phyloP scores from a whole-genome alignment of 2,888 invertebrate genomes.

The Aspidiotus rigidus region DNA sequence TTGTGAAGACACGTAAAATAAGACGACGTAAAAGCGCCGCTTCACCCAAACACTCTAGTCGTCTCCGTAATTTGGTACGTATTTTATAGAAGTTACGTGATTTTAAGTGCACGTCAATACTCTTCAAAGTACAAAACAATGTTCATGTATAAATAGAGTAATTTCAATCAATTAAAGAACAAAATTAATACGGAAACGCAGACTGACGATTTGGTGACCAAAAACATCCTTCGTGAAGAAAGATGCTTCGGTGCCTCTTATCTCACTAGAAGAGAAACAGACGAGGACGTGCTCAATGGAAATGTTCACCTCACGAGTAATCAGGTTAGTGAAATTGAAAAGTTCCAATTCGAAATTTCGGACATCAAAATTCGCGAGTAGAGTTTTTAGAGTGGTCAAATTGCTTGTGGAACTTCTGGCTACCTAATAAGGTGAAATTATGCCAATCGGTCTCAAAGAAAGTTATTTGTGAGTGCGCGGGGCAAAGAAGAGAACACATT shows the following conservation, averaged over 20 bases:
- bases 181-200: constrained; percentile 36
- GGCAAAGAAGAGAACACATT: too few relatives aligned
- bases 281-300: constrained; percentile 35
- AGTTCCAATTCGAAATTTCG: too few relatives aligned
- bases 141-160: constrained; percentile 14
- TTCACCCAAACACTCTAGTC: constrained; percentile 23
- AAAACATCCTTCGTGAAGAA: constrained; percentile 9
- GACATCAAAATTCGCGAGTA: too few relatives aligned
- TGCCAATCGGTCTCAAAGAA: too few relatives aligned
- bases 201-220: constrained; percentile 33
- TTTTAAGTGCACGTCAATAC: too few relatives aligned
- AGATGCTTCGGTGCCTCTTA: background rate
- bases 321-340: too few relatives aligned
- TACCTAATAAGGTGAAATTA: too few relatives aligned
- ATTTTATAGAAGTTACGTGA: constrained; percentile 4
- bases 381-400: too few relatives aligned
- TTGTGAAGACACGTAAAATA: constrained; percentile 45
- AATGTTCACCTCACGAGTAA: constrained; percentile 21
- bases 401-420: too few relatives aligned
- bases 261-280: constrained; percentile 5
- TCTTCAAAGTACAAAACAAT: background rate
- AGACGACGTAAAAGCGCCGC: constrained; percentile 44
- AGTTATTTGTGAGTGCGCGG: too few relatives aligned
- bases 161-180: constrained; percentile 32
- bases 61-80: constrained; percentile 34